A percentile compares a stretch with the other conserved stretches of the same genome.
phyloP scores from a whole-genome alignment of 2,888 invertebrate genomes.

The Pseudococcus viburni region DNA sequence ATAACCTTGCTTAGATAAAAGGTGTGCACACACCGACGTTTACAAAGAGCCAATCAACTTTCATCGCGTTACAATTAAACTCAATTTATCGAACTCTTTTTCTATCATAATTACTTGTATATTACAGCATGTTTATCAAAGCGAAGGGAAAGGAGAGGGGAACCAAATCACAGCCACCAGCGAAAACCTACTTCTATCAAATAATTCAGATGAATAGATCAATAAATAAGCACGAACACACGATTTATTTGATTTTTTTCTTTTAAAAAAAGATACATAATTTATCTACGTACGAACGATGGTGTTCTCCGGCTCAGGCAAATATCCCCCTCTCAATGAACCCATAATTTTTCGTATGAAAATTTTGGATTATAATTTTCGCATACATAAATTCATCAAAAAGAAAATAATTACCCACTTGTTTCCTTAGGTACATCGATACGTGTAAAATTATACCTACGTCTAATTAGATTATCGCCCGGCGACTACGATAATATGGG shows the following conservation, averaged over 20 bases:
- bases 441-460: background rate
- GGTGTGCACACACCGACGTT: background rate
- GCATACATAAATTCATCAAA: background rate
- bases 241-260: background rate
- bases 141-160: background rate
- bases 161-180: slow-evolving; percentile 19
- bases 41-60: slow-evolving; percentile 31
- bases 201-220: slow-evolving; percentile 37
- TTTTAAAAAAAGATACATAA: background rate
- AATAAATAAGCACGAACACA: slow-evolving; percentile 44
- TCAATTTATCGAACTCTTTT: slow-evolving; percentile 40
- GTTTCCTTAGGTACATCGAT: background rate
- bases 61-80: slow-evolving; percentile 25
- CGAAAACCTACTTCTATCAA: slow-evolving; percentile 42
- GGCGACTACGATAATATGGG: slow-evolving; percentile 22
- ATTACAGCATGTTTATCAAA: slow-evolving; percentile 13
- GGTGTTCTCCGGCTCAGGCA: too few species aligned
- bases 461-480: slow-evolving; percentile 41
- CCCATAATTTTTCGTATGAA: background rate
- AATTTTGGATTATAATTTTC: slow-evolving; percentile 22
- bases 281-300: background rate
- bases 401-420: background rate
- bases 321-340: too few species aligned
- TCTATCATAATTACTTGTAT: slow-evolving; percentile 2
- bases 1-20: background rate